phyloP scores from a whole-genome alignment of 2,888 invertebrate genomes.

The Metalampra italica region DNA sequence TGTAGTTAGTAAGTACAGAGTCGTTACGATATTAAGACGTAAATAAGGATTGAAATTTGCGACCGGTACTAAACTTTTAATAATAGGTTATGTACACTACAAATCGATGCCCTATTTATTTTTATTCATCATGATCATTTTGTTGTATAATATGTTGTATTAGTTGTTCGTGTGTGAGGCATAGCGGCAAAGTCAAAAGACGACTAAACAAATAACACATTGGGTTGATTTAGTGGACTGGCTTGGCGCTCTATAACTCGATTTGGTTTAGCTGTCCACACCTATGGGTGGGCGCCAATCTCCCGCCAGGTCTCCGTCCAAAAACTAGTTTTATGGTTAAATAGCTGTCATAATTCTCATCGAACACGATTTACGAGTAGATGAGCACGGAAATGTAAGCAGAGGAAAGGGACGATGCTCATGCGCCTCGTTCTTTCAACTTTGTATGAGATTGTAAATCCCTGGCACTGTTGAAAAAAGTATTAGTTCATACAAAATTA shows the following conservation, averaged over 20 bases:
- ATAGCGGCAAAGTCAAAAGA: conserved; percentile 36
- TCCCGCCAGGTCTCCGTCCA: conserved; percentile 41
- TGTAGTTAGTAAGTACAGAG: background rate
- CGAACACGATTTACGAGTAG: conserved; percentile 23
- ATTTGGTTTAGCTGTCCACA: conserved; percentile 46
- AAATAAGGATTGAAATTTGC: conserved; percentile 14
- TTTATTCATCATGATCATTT: too few relatives aligned
- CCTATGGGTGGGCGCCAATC: conserved; percentile 58
- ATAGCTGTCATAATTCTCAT: conserved; percentile 35
- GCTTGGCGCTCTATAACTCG: conserved; percentile 27
- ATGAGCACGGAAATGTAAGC: conserved; percentile 1
- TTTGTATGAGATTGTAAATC: too few relatives aligned
- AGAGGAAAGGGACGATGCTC: background rate
- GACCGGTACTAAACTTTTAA: too few relatives aligned
- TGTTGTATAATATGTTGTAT: background rate
- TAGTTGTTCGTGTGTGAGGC: background rate
- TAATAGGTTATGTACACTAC: too few relatives aligned
- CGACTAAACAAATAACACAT: conserved; percentile 56
- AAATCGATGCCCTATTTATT: too few relatives aligned
- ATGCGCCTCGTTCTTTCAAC: background rate
- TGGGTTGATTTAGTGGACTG: conserved; percentile 46
- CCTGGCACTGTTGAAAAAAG: too few relatives aligned
- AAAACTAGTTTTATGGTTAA: conserved; percentile 40
- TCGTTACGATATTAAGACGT: conserved; percentile 19
- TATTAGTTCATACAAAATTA: too few relatives aligned